Base-by-base conservation (phyloP, 2,113 vertebrate species). In the Hippocampus zosterae region DNA sequence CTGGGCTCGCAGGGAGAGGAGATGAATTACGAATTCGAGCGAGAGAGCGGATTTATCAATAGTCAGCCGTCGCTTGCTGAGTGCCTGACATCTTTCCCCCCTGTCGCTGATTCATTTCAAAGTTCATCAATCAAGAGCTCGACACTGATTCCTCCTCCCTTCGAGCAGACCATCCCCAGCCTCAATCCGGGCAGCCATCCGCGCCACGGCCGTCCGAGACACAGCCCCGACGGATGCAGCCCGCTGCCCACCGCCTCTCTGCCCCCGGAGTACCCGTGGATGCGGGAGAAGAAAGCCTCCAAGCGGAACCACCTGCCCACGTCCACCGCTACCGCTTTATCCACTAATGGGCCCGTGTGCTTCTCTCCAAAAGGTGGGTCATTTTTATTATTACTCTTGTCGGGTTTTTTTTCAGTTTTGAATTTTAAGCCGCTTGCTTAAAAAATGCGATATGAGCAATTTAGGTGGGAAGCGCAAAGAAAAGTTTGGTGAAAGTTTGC, bases 41-140 rank as follows among this genome's bases (percentile, higher is more conserved):
- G 97, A 96, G 97, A 99, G 96, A 98, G 96, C 93, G 97, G 97
- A 94, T 99, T 99, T 98, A 99, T 99, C 97, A 99, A 99, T 96
- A 99, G 97, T 95, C 97, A 97, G 96, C 97, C 97, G 94, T 98
- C 97, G 96, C 96, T 99, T 93, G 97, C 97, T 94, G 97, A 99
- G 97, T 99, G 97, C 95, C 96, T 99, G 97, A 98, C 97, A 96
- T 98, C 97, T 95, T 98, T 99, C 94, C 96, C 96, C 96, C 97
- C 97, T 97, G 97, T 99, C 97, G 96, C 95, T 96, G 97, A 98
- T 96, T 96, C 97, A 95, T 99, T 99, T 98, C 96, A 98, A 98
- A 98, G 96, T 99, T 98, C 97, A 99, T 99, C 97, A 99, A 99
- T 99, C 97, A 99, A 98, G 96, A 97, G 94, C 95, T 98, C 96